Percentiles rank a stretch among this genome's conserved stretches.
Conservation (phyloP, 2,797 vertebrate species). For the Enteromius paludinosus region DNA sequence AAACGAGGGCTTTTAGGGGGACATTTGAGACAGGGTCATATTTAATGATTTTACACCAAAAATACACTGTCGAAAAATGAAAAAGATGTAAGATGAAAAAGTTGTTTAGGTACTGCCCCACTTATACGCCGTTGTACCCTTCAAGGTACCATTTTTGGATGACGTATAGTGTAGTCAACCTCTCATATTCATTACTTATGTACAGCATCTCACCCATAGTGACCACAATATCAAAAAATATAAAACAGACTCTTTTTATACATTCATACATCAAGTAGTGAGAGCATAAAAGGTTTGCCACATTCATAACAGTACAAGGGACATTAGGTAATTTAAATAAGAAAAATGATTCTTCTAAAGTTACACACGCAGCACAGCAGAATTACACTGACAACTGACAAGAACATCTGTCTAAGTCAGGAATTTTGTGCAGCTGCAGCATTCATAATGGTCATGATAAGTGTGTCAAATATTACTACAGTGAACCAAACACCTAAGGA, state of each 20-base stretch:
- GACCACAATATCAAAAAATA: neutral
- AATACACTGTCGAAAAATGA: neutral
- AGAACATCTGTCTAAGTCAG: neutral
- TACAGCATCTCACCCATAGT: neutral
- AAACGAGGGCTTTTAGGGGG: neutral
- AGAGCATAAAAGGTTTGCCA: too few relatives aligned
- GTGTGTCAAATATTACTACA: neutral
- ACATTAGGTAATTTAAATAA: too few relatives aligned
- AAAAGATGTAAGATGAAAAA: neutral
- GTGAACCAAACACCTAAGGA: neutral
- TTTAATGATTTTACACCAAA: too few relatives aligned
- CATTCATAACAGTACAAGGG: too few relatives aligned
- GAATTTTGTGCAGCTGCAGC: neutral
- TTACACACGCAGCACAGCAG: neutral
- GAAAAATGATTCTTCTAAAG: neutral
- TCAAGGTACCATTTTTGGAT: neutral
- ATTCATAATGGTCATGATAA: neutral
- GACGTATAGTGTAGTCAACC: neutral
- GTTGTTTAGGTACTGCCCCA: neutral
- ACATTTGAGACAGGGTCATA: neutral
- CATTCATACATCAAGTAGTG: too few relatives aligned
- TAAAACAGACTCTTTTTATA: too few relatives aligned
- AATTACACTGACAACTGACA: neutral
- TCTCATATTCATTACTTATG: neutral
- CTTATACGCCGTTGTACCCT: neutral